These are phyloP conservation scores for Bubo blakistoni DNA, from an alignment of 2,113 vertebrate genomes.

Conservation along the genomic window DNA sequence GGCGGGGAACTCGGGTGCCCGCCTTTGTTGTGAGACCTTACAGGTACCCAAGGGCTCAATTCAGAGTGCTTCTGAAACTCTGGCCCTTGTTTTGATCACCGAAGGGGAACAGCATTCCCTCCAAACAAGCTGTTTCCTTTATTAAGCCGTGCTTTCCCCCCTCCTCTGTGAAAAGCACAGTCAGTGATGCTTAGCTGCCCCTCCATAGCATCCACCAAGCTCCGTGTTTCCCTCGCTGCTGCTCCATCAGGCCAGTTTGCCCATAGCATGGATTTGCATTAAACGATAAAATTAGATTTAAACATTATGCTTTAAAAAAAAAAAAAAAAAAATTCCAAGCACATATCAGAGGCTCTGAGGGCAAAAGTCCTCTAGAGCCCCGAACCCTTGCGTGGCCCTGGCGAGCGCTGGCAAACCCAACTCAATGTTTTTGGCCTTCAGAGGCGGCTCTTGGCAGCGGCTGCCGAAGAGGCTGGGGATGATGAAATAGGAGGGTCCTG, in stretches of 20 bases:
- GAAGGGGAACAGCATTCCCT: neutral
- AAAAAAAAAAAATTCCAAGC: neutral
- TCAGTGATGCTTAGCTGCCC: neutral
- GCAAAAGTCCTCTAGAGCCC: neutral
- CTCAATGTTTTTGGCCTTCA: neutral
- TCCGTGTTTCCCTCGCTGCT: neutral
- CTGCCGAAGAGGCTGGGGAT: neutral
- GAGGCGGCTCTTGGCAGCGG: neutral
- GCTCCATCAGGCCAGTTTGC: neutral
- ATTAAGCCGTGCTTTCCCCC: neutral
- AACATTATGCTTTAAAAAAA: neutral
- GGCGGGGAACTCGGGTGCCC: neutral
- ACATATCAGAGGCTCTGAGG: neutral
- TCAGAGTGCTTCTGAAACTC: neutral
- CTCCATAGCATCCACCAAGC: rapidly evolving
- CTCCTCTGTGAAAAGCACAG: neutral
- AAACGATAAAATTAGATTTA: neutral
- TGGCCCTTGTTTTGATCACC: neutral
- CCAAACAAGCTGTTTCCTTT: neutral
- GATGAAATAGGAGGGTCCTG: neutral
- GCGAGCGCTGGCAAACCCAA: neutral
- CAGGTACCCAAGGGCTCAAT: neutral
- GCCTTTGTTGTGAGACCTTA: neutral
- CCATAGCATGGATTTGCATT: neutral
- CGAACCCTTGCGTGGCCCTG: neutral